These are phyloP conservation scores for Myathropa florea DNA, from an alignment of 2,888 invertebrate species.

Conservation along the genomic window DNA sequence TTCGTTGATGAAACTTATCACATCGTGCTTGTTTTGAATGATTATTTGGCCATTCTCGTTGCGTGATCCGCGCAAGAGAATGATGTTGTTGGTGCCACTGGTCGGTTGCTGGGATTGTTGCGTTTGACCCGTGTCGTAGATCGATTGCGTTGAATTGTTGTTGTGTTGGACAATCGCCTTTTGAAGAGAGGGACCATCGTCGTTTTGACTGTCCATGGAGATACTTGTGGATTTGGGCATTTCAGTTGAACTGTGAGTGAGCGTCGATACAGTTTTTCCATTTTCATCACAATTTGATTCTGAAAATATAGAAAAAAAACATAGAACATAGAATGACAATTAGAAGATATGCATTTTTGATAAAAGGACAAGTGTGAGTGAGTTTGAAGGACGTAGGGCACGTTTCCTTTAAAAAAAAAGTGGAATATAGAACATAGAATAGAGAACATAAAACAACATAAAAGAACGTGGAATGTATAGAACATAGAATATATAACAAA, in stretches of 20 bases:
- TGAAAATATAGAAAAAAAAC: slow-evolving; percentile 53
- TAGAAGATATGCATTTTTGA: too few relatives aligned
- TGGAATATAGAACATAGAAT: too few relatives aligned
- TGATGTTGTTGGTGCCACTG: slow-evolving; percentile 77
- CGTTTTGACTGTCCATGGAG: slow-evolving; percentile 55
- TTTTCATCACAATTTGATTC: slow-evolving; percentile 72
- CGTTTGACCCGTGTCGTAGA: slow-evolving; percentile 73
- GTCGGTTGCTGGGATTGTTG: slow-evolving; percentile 72
- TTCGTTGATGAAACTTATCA: slow-evolving; percentile 80
- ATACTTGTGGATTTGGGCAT: slow-evolving; percentile 50
- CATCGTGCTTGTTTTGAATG: slow-evolving; percentile 81
- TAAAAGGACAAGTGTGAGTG: too few relatives aligned
- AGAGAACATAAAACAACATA: too few relatives aligned
- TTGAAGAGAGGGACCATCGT: slow-evolving; percentile 39
- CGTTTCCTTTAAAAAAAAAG: too few relatives aligned
- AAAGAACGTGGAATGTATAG: too few relatives aligned
- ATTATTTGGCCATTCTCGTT: slow-evolving; percentile 81
- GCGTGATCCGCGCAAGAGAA: slow-evolving; percentile 80
- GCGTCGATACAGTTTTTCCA: slow-evolving; percentile 62
- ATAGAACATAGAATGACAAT: background rate
- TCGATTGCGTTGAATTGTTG: slow-evolving; percentile 47
- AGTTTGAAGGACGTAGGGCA: too few relatives aligned
- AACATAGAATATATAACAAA: too few relatives aligned
- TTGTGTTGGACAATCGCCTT: slow-evolving; percentile 69
- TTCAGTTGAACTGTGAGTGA: slow-evolving; percentile 46